These are phyloP conservation scores for Drosophila santomea DNA, from an alignment of 1,140 invertebrate species.

Conservation along the genomic window DNA sequence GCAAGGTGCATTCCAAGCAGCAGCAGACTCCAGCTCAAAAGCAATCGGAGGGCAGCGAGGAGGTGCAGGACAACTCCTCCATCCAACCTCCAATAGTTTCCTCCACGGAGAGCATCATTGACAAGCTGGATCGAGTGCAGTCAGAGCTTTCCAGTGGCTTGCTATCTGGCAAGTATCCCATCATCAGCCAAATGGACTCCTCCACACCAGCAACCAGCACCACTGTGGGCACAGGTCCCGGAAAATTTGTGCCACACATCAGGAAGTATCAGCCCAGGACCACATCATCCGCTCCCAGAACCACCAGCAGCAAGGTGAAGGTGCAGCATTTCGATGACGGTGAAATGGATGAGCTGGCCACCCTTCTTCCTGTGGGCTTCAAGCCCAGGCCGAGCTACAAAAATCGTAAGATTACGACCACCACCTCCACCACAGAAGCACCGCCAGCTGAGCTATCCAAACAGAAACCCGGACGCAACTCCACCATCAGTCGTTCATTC, in stretches of 20 bases:
- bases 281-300: constrained; percentile 86
- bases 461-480: constrained; percentile 73
- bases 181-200: constrained; percentile 76
- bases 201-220: constrained; percentile 65
- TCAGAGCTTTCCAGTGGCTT: constrained; percentile 91
- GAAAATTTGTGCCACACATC: constrained; percentile 73
- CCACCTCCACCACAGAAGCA: constrained; percentile 84
- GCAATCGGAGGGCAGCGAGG: constrained; percentile 65
- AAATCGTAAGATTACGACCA: constrained; percentile 86
- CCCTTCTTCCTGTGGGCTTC: constrained; percentile 88
- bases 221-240: constrained; percentile 28
- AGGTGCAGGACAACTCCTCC: constrained; percentile 38
- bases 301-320: constrained; percentile 85
- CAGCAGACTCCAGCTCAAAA: constrained; percentile 58
- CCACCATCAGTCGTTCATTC: constrained; percentile 80
- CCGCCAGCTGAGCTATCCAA: constrained; percentile 20
- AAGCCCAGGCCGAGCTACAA: constrained; percentile 86
- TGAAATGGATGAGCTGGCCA: constrained; percentile 87
- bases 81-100: constrained; percentile 33
- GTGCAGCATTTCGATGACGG: constrained; percentile 89
- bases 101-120: constrained; percentile 91
- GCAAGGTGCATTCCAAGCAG: constrained; percentile 76
- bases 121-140: constrained; percentile 92
- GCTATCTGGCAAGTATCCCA: constrained; percentile 87
- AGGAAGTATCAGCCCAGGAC: constrained; percentile 86